A percentile compares a stretch with the other conserved stretches of the same genome.
phyloP scores from a whole-genome alignment of 2,888 invertebrate genomes.

The Drosophila sordidula region DNA sequence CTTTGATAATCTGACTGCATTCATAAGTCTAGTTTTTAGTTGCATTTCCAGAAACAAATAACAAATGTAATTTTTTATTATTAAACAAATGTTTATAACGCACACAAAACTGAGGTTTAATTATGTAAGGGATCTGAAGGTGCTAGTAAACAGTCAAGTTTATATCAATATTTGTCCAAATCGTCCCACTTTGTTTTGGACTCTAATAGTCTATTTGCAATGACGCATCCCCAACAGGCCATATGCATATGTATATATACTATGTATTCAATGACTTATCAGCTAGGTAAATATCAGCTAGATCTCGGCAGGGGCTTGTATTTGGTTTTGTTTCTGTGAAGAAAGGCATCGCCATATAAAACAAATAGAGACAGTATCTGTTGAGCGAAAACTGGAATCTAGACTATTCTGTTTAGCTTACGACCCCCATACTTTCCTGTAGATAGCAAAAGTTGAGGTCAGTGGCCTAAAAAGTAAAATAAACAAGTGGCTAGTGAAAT shows the following conservation, averaged over 20 bases:
- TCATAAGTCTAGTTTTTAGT: conserved; percentile 39
- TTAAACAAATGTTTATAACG: conserved; percentile 26
- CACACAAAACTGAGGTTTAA: neutral
- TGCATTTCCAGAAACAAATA: conserved; percentile 42
- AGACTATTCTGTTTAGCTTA: neutral
- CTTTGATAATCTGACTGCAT: conserved; percentile 13
- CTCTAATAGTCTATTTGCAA: neutral
- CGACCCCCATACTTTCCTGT: neutral
- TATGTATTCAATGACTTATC: neutral
- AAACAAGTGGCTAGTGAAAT: conserved; percentile 1
- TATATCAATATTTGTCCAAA: neutral
- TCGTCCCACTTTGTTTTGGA: neutral
- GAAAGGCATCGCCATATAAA: no score
- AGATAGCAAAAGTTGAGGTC: conserved; percentile 1
- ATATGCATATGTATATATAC: neutral
- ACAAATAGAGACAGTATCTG: no score
- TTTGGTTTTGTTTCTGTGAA: neutral
- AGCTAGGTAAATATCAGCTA: neutral
- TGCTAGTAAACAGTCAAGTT: neutral
- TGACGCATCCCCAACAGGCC: neutral
- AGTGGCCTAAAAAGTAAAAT: neutral
- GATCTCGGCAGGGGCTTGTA: neutral
- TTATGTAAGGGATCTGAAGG: neutral
- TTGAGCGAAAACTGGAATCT: no score
- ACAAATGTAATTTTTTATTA: conserved; percentile 4